A percentile compares a stretch with the other conserved stretches of the same genome.
These are phyloP conservation scores for Drosophila rufa DNA, from an alignment of 1,140 invertebrate species.

Conservation along the genomic window DNA sequence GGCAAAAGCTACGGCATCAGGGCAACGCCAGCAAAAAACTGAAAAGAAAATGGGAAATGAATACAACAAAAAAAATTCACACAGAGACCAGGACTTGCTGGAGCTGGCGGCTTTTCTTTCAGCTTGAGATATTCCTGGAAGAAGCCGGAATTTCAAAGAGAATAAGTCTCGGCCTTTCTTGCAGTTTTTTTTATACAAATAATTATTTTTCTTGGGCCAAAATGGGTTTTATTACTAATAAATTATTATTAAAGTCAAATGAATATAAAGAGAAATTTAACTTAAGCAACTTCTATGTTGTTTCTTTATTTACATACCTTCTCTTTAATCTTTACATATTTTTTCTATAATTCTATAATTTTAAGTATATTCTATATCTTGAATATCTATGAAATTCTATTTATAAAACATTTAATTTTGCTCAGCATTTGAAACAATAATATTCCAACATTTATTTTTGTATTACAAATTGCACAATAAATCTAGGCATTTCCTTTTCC, in stretches of 20 bases:
- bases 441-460: neutral
- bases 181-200: no score
- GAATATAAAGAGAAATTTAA: no score
- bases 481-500: neutral
- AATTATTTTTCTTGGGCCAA: no score
- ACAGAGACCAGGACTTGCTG: slow-evolving; percentile 6
- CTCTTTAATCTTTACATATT: no score
- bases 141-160: neutral
- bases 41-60: slow-evolving; percentile 39
- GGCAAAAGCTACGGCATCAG: slow-evolving; percentile 26
- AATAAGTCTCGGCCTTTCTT: neutral
- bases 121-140: neutral
- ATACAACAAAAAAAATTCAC: slow-evolving; percentile 10
- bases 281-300: no score
- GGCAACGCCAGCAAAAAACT: slow-evolving; percentile 19
- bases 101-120: slow-evolving; percentile 17
- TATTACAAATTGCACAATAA: neutral
- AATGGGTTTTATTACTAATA: no score
- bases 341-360: no score
- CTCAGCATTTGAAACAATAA: neutral
- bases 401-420: neutral
- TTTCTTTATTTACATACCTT: no score
- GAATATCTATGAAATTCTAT: no score
- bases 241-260: no score
- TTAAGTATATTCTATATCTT: no score